A percentile compares a stretch with the other conserved stretches of the same genome.
These are phyloP conservation scores for Acronicta leporina DNA, from an alignment of 2,888 invertebrate species.

Conservation along the genomic window DNA sequence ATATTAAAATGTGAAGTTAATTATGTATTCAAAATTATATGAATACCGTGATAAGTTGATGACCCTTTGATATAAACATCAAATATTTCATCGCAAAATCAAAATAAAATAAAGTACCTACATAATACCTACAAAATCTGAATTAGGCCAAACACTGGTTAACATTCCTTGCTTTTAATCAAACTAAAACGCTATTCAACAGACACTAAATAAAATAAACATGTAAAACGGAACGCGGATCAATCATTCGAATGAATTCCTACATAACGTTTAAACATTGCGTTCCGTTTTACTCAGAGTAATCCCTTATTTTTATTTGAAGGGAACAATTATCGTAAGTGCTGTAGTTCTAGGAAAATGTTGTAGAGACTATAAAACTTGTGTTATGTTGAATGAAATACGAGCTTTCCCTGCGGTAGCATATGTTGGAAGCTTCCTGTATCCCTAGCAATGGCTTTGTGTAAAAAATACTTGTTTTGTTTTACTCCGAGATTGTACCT, in stretches of 20 bases:
- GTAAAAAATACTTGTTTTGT: conserved; percentile 7
- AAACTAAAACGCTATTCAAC: conserved; percentile 67
- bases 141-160: conserved; percentile 9
- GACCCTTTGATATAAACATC: too few species aligned
- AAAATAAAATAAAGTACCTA: neutral
- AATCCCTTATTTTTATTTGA: conserved; percentile 61
- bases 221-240: conserved; percentile 63
- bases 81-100: too few species aligned
- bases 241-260: conserved; percentile 69
- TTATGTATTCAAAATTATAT: too few species aligned
- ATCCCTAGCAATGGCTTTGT: conserved; percentile 4
- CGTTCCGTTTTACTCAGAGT: conserved; percentile 63
- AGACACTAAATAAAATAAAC: conserved; percentile 62
- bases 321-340: conserved; percentile 77
- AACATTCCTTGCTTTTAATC: conserved; percentile 64
- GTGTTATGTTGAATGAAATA: conserved; percentile 64
- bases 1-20: too few species aligned
- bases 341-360: conserved; percentile 66
- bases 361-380: conserved; percentile 62
- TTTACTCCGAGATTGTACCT: neutral
- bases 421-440: conserved; percentile 18
- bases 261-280: conserved; percentile 63
- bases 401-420: conserved; percentile 30
- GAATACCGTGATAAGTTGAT: too few species aligned
- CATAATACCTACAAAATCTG: conserved; percentile 4